Base-by-base conservation (phyloP, 2,888 invertebrate genomes). In the Colostygia pectinataria region DNA sequence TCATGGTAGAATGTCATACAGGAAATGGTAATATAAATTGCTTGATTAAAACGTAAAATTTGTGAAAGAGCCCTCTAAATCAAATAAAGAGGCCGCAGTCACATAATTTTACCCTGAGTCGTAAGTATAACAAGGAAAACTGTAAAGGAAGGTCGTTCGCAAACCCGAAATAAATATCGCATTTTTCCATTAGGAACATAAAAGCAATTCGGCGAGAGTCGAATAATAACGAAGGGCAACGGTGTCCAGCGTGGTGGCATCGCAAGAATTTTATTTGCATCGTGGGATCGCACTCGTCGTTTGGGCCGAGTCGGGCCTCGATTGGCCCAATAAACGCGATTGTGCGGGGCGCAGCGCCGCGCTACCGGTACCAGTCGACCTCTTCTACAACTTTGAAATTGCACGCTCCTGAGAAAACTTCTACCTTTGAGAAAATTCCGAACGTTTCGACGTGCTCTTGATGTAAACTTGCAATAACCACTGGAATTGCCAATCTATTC, bases 201-300 rank as follows among this genome's bases (percentile, higher is more conserved):
- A 88, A 88, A 88, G 85, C 84, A 82, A 87, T 88, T 85, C 79
- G 77, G 80, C 87, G 85, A 86, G 87, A 83, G 81, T 74, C 80
- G 88, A 88, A 89, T 89, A 90, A 87, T 83, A 88, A 88, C 80
- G 85, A 87, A 83, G 87, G 83, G 74, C 83, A 83, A 80, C 78
- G 77, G 71, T 84, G 87, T 85, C 86, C 87, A 80, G 80, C 74
- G 81, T 75, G 74, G 74, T 71, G 77, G 80, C 76, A 79, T 82
- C 71, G 74, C 74, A 71, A 67, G 77, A 85, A 80, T 85, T 86
- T 78, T 86, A 88, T 90, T 89, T 88, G 86, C 86, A 54, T 54
- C 42, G 37, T 39, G 34, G 42, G 46, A 87, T 87, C 80, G 76
- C 76, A 77, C 76, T 75, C 47, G 34, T 42, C 29, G 40, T 36